phyloP scores from a whole-genome alignment of 2,888 invertebrate genomes.

The Galerucella pusilla region DNA sequence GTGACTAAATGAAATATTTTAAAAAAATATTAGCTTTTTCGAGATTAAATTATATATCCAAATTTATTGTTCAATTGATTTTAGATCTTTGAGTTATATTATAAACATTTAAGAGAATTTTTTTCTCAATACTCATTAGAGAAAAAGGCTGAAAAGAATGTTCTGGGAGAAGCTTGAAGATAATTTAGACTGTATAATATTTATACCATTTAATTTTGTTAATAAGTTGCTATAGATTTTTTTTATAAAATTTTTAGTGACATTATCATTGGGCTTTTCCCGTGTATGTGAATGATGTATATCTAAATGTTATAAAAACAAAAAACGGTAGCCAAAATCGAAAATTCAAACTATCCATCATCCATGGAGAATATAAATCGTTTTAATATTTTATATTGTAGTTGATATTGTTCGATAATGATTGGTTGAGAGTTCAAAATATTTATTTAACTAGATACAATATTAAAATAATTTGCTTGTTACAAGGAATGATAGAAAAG shows the following conservation, averaged over 20 bases:
- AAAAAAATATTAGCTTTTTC: background rate
- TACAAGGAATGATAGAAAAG: no score
- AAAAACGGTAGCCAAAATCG: slow-evolving; percentile 28
- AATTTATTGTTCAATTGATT: slow-evolving; percentile 33
- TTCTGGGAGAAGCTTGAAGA: slow-evolving; percentile 49
- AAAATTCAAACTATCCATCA: background rate
- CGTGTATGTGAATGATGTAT: slow-evolving; percentile 32
- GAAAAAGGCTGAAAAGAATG: slow-evolving; percentile 62
- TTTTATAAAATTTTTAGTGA: slow-evolving; percentile 38
- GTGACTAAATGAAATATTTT: background rate
- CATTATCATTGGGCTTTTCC: slow-evolving; percentile 43
- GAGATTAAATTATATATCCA: background rate
- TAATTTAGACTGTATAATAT: slow-evolving; percentile 57
- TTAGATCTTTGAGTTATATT: slow-evolving; percentile 20
- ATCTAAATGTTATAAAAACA: slow-evolving; percentile 28
- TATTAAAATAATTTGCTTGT: no score
- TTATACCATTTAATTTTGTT: slow-evolving; percentile 54
- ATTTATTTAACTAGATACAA: no score
- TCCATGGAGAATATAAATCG: background rate
- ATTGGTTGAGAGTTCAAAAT: no score
- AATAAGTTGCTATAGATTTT: slow-evolving; percentile 37
- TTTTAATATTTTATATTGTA: slow-evolving; percentile 2
- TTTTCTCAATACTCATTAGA: slow-evolving; percentile 62
- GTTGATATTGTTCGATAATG: no score
- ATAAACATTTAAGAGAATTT: slow-evolving; percentile 50